Evolutionary conservation across 2,113 vertebrate genomes (phyloP).

Genomic region (Apaloderma vittatum): DNA sequence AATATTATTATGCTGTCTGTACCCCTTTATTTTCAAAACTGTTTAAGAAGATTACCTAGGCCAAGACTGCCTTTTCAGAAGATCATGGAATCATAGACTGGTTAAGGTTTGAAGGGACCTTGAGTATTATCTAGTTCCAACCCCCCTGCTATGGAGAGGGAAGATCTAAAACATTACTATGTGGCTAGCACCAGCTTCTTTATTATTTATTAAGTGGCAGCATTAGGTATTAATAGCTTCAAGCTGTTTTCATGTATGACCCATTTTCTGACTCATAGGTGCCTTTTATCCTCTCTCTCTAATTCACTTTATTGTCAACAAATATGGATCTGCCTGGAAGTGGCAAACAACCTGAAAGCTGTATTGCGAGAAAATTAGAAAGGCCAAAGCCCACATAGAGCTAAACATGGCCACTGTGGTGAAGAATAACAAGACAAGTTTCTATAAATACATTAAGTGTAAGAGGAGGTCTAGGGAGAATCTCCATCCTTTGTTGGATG

Average conservation of each 20-base stretch:
- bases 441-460: too few relatives aligned
- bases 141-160: background rate
- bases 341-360: background rate
- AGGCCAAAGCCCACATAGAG: too few relatives aligned
- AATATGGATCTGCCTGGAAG: constrained; percentile 18
- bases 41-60: background rate
- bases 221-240: constrained; percentile 22
- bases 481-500: too few relatives aligned
- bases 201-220: background rate
- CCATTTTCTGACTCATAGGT: constrained; percentile 14
- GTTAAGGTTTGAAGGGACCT: too few relatives aligned
- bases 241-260: constrained; percentile 17
- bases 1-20: background rate
- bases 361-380: background rate
- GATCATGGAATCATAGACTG: too few relatives aligned
- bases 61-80: background rate
- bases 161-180: background rate
- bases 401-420: too few relatives aligned
- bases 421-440: too few relatives aligned
- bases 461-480: too few relatives aligned
- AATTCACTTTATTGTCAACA: constrained; percentile 34
- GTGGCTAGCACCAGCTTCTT: background rate
- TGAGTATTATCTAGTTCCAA: too few relatives aligned
- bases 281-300: background rate
- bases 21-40: background rate